Conservation (phyloP, 1,140 invertebrate genomes). For the Arion vulgaris region DNA sequence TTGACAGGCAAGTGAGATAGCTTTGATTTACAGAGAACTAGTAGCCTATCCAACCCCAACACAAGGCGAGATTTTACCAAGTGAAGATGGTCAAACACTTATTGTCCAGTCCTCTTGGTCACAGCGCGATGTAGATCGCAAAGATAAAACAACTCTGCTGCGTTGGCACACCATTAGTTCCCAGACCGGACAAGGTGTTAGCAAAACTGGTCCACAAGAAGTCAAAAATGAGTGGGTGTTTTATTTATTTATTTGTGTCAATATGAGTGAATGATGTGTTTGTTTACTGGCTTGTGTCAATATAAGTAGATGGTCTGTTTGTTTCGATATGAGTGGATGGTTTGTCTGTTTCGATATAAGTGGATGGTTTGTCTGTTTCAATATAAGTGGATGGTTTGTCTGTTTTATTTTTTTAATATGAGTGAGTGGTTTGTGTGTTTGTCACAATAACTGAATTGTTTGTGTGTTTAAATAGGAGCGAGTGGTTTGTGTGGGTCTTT, state of each 20-base stretch:
- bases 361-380: too few relatives aligned
- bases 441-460: too few relatives aligned
- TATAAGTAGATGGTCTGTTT: background rate
- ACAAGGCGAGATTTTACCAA: slow-evolving; percentile 39
- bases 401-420: too few relatives aligned
- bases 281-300: background rate
- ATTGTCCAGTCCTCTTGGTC: slow-evolving; percentile 49
- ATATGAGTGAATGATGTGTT: background rate
- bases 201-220: slow-evolving; percentile 36
- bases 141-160: slow-evolving; percentile 55
- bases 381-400: too few relatives aligned
- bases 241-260: too few relatives aligned
- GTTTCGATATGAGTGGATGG: too few relatives aligned
- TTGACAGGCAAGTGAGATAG: slow-evolving; percentile 46
- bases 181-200: slow-evolving; percentile 29
- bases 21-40: slow-evolving; percentile 48
- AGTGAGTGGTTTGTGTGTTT: too few relatives aligned
- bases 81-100: slow-evolving; percentile 35
- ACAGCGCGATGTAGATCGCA: slow-evolving; percentile 60
- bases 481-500: too few relatives aligned
- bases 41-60: slow-evolving; percentile 45
- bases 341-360: too few relatives aligned
- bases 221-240: slow-evolving; percentile 46
- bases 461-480: too few relatives aligned
- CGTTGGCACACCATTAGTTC: slow-evolving; percentile 47